Percentiles rank a stretch among this genome's conserved stretches.
phyloP scores from a whole-genome alignment of 2,797 vertebrate genomes.

The Apogon talboti region DNA sequence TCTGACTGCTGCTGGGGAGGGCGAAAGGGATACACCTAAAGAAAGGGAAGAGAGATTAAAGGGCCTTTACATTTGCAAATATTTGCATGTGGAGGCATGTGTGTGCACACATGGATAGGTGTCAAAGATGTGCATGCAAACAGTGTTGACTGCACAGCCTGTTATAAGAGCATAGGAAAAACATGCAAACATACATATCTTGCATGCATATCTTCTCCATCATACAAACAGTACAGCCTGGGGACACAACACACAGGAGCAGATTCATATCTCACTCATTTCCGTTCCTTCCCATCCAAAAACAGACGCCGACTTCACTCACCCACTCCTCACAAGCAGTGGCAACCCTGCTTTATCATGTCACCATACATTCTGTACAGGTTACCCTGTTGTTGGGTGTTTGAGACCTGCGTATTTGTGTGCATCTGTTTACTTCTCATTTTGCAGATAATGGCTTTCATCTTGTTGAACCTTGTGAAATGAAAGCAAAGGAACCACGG shows the following conservation, averaged over 20 bases:
- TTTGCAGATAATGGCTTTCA: constrained; percentile 12
- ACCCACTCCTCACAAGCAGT: background rate
- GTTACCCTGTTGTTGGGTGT: background rate
- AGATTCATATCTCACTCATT: constrained; percentile 63
- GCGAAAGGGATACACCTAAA: constrained; percentile 7
- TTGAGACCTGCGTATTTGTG: background rate
- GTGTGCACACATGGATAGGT: background rate
- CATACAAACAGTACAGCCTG: constrained; percentile 23
- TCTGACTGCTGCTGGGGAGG: constrained; percentile 29
- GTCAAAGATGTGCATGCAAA: background rate
- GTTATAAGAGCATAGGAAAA: background rate
- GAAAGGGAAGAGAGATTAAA: constrained; percentile 12
- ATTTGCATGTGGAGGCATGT: constrained; percentile 4
- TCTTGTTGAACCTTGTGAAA: constrained; percentile 3
- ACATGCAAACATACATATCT: no score
- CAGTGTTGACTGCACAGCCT: background rate
- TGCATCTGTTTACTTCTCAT: background rate
- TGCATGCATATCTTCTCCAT: constrained; percentile 5
- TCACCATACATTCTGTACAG: constrained; percentile 3
- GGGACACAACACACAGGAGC: constrained; percentile 16
- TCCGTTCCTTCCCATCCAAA: constrained; percentile 35
- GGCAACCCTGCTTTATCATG: constrained; percentile 26
- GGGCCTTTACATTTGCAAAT: constrained; percentile 26
- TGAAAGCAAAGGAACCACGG: background rate
- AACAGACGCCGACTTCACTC: background rate